Conservation (phyloP, 2,888 invertebrate species). For the Pristionchus mayeri region DNA sequence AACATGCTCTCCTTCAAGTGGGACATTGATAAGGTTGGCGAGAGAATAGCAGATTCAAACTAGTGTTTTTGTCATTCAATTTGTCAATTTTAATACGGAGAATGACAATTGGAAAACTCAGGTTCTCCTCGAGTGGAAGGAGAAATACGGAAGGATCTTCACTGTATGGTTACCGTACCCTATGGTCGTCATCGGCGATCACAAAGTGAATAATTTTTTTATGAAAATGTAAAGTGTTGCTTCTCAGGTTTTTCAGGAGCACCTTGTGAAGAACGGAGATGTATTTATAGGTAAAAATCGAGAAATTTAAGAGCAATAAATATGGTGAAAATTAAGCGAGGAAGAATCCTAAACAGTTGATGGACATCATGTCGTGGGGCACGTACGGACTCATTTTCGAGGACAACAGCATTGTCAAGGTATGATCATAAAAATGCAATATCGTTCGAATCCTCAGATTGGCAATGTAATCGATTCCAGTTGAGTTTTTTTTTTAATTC, state of each 20-base stretch:
- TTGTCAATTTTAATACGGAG: background rate
- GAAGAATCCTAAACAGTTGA: slow-evolving; percentile 31
- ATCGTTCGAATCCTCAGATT: background rate
- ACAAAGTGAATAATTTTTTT: background rate
- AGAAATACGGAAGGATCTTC: background rate
- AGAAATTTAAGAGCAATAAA: background rate
- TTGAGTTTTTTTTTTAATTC: background rate
- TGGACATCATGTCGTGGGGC: background rate
- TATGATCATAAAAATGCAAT: background rate
- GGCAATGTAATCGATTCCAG: background rate
- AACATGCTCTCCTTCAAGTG: slow-evolving; percentile 28
- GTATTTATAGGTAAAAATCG: background rate
- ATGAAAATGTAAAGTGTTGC: background rate
- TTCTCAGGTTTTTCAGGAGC: slow-evolving; percentile 15
- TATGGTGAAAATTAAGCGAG: background rate
- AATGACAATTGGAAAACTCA: too few relatives aligned
- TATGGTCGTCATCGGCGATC: slow-evolving; percentile 12
- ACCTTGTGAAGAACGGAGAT: background rate
- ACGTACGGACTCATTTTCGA: slow-evolving; percentile 15
- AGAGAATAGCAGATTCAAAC: background rate
- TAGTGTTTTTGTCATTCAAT: too few relatives aligned
- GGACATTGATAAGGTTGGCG: slow-evolving; percentile 6
- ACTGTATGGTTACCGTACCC: slow-evolving; percentile 22
- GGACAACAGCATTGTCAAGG: slow-evolving; percentile 19
- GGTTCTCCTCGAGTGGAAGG: background rate